Evolutionary conservation across 2,888 invertebrate species (phyloP), one percentile per base, ranked within the genome.

Genomic region (Agriopis aurantiaria): DNA sequence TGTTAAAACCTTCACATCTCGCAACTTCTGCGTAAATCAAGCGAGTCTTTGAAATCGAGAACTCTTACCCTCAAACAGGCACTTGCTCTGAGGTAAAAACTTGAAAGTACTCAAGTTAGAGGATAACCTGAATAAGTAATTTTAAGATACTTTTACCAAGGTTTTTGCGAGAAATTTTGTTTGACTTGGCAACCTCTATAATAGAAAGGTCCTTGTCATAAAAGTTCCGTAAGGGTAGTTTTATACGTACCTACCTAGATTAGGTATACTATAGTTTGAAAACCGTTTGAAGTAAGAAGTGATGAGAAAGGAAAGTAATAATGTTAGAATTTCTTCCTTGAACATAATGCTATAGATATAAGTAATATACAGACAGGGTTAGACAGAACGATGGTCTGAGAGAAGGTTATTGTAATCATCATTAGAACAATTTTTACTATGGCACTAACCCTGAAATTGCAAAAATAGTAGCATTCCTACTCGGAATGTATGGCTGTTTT

Each of bases 171-270:
- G 46, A 62, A 63, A 63, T 69, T 69, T 68, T 72, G 66, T 72
- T 60, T 64, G 69, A 69, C 63, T 72, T 72, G 17, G 33, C 62
- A 48, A 69, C 51, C 64, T 58, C 60, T 65, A 60, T 65, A 69
- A 61, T 66, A 66, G 62, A 41, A 65, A 70, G 53, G 61, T 68
- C 55, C 48, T n/a, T 53, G 67, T 55, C 55, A 67, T 61, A 46
- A 61, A 61, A 67, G 60, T 61, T 67, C 41, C 60, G 41, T 33
- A 53, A 46, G 40, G 3, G 33, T 45, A 60, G 66, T 66, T 46
- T 41, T 23, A 23, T 43, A 53, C 10, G 52, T 23, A 49, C n/a
- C 8, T n/a, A n/a, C n/a, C n/a, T n/a, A 23, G 17, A 23, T 23
- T 23, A 23, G 17, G 17, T 49, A 56, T n/a, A n/a, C n/a, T n/a